Conservation (phyloP, 2,113 vertebrate genomes). For the Bubo bubo region DNA sequence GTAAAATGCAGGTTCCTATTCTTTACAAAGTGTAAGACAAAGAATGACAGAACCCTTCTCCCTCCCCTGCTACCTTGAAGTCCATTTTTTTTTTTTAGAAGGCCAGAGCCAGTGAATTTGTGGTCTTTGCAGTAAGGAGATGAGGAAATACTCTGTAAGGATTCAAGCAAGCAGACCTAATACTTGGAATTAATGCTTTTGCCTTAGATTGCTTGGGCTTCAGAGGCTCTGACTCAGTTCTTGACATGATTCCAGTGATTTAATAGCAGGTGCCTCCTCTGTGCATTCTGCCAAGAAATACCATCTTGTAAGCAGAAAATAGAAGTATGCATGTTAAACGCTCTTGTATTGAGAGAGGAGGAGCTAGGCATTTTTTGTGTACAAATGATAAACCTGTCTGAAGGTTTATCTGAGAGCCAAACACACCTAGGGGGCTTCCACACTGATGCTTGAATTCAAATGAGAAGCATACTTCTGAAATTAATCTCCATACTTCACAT, state of each 20-base stretch:
- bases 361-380: neutral
- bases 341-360: neutral
- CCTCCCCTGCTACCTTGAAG: neutral
- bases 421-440: neutral
- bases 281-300: slow-evolving; percentile 25
- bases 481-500: neutral
- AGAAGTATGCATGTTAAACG: neutral
- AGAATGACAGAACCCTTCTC: neutral
- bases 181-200: neutral
- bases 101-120: neutral
- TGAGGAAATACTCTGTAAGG: neutral
- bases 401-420: neutral
- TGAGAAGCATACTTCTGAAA: neutral
- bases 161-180: neutral
- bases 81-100: neutral
- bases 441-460: neutral
- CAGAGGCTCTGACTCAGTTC: slow-evolving; percentile 7
- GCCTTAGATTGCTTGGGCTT: neutral
- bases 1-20: neutral
- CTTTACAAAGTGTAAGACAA: neutral
- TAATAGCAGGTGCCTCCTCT: slow-evolving; percentile 8
- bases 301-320: neutral
- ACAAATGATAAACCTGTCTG: neutral
- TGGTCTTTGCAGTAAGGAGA: neutral
- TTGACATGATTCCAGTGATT: neutral